Base-by-base conservation (phyloP, 2,888 invertebrate genomes). In the Drosophila gaucha region DNA sequence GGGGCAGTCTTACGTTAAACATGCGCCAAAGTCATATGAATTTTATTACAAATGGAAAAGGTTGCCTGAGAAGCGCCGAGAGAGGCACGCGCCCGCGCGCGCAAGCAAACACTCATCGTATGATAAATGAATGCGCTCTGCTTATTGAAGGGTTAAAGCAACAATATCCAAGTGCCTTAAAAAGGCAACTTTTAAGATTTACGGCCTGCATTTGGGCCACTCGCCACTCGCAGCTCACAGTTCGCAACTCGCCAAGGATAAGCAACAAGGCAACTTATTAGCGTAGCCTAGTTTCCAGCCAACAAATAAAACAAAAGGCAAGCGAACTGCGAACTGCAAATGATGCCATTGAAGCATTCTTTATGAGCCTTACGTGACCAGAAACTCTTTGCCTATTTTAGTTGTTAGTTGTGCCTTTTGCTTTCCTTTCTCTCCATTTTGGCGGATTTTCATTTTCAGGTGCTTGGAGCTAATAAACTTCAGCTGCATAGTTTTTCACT, bases 41-140 rank as follows among this genome's bases (percentile, higher is more conserved):
- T 86, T 84, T 84, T 86, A 84, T 84, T 86, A 78, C 83, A 75
- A 86, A 85, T 77, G 84, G 73, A 86, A 86, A 86, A 82, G 75
- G 78, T 85, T 78, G 59, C 33, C 24, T 36, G 60, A 59, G 49
- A 57, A 39, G 30, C 52, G 6, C 43, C 4, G 36, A 36, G 58
- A 56, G 33, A 35, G 63, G 41, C n/a, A 38, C 38, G 22, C 2
- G 22, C 22, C 5, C 22, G 38, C 38, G 38, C 38, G 43, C 43
- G 6, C 26, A 31, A 22, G 16, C 30, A 58, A 62, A 67, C 69
- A 69, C 68, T 71, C 70, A 68, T 36, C 50, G 41, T 63, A 58
- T 78, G 85, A 80, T 78, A 84, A 84, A 84, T 84, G 78, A 71
- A 68, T 22, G 52, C 54, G 12, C 39, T 31, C 33, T 28, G 64